Evolutionary conservation across 2,888 invertebrate species (phyloP).

Genomic region (Clivina fossor): DNA sequence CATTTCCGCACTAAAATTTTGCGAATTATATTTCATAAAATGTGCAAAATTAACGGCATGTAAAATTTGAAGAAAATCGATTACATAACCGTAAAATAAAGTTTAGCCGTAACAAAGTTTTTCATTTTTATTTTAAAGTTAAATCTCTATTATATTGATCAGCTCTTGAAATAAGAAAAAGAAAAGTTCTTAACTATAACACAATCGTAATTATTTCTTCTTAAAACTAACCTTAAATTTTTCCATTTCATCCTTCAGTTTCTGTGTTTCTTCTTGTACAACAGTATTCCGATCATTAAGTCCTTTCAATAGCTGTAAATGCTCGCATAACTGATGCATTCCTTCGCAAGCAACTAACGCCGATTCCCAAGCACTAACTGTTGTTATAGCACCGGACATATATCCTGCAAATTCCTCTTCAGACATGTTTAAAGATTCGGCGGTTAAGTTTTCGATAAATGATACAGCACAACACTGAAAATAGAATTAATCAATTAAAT

Average conservation of each 20-base stretch:
- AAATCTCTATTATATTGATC: no score
- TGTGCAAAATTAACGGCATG: no score
- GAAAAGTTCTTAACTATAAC: no score
- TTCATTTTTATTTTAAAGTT: no score
- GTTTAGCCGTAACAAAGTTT: no score
- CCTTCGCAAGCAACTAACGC: constrained; percentile 83
- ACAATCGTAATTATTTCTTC: not conserved
- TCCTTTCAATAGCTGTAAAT: constrained; percentile 67
- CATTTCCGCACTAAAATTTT: no score
- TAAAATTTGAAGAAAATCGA: no score
- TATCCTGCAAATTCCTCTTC: constrained; percentile 91
- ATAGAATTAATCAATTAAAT: no score
- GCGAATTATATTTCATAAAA: no score
- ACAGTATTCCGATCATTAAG: constrained; percentile 66
- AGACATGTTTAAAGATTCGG: constrained; percentile 89
- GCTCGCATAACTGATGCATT: constrained; percentile 80
- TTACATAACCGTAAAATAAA: no score
- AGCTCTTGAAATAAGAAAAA: no score
- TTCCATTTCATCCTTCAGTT: constrained; percentile 68
- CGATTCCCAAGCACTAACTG: constrained; percentile 80
- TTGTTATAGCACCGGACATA: constrained; percentile 87
- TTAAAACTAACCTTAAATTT: constrained; percentile 65
- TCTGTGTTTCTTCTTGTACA: constrained; percentile 65
- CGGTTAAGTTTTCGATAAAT: constrained; percentile 94
- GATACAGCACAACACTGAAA: constrained; percentile 93